Percentiles rank a stretch among this genome's conserved stretches.
Evolutionary conservation across 2,888 invertebrate genomes (phyloP).

Genomic region (Drosophila paramelanica): DNA sequence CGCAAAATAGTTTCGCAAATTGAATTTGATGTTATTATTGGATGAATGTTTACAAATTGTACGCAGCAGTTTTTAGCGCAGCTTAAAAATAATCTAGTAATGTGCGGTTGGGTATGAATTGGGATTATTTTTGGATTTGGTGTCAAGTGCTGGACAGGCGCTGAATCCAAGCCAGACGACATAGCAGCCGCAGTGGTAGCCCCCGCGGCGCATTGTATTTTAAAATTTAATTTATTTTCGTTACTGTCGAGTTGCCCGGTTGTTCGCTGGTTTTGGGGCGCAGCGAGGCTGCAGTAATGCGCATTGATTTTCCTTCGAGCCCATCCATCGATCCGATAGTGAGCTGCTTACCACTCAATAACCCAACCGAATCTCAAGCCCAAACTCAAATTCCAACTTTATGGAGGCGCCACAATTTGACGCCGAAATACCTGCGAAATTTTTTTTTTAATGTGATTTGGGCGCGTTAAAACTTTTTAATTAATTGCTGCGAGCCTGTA

Average conservation of each 20-base stretch:
- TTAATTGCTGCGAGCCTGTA: slow-evolving; percentile 64
- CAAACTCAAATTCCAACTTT: slow-evolving; percentile 10
- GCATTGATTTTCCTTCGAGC: slow-evolving; percentile 74
- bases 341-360: slow-evolving; percentile 16
- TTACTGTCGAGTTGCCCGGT: slow-evolving; percentile 43
- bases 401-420: slow-evolving; percentile 42
- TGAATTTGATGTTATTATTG: slow-evolving; percentile 2
- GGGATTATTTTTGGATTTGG: slow-evolving; percentile 26
- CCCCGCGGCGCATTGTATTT: slow-evolving; percentile 55
- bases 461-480: slow-evolving; percentile 73
- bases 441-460: slow-evolving; percentile 67
- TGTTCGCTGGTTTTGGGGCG: slow-evolving; percentile 46
- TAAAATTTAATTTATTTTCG: slow-evolving; percentile 72
- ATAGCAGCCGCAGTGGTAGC: slow-evolving; percentile 22
- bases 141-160: slow-evolving; percentile 30
- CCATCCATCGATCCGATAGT: slow-evolving; percentile 44
- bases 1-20: neutral
- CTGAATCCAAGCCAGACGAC: slow-evolving; percentile 26
- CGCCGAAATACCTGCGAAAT: slow-evolving; percentile 70
- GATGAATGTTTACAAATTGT: slow-evolving; percentile 7
- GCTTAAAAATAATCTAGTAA: slow-evolving; percentile 53
- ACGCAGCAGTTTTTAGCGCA: slow-evolving; percentile 20
- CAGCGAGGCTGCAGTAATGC: slow-evolving; percentile 79
- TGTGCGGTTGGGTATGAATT: neutral
- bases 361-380: slow-evolving; percentile 17